These are phyloP conservation scores for Agelaius tricolor DNA, from an alignment of 2,113 vertebrate genomes.

Conservation along the genomic window DNA sequence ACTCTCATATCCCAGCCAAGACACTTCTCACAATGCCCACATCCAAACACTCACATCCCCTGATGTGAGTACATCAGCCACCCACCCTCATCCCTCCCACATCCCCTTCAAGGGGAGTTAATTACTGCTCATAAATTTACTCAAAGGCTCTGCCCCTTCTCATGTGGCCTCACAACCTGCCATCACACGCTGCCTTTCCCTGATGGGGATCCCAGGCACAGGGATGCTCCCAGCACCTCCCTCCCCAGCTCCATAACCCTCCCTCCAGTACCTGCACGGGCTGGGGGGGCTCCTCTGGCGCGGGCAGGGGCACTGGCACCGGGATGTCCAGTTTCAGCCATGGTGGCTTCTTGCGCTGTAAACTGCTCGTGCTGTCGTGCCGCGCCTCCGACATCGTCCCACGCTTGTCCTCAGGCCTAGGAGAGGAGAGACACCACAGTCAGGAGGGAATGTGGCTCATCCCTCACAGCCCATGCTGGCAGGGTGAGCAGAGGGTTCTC, in stretches of 20 bases:
- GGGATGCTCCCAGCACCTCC: background rate
- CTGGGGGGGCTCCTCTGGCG: conserved; percentile 80
- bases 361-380: conserved; percentile 92
- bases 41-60: background rate
- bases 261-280: conserved; percentile 81
- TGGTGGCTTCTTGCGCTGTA: conserved; percentile 96
- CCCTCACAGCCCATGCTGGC: fast-evolving
- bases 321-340: conserved; percentile 97
- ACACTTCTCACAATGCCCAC: background rate
- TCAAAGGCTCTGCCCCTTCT: background rate
- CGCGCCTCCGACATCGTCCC: conserved; percentile 87
- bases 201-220: background rate
- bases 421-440: background rate
- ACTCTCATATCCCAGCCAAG: background rate
- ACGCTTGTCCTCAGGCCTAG: conserved; percentile 74
- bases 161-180: background rate
- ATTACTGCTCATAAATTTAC: background rate
- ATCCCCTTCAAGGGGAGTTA: background rate
- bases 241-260: background rate
- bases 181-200: background rate
- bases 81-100: background rate
- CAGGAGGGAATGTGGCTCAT: background rate
- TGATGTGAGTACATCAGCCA: conserved; percentile 2
- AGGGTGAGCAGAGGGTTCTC: background rate
- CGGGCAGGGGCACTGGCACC: conserved; percentile 69